phyloP scores from a whole-genome alignment of 2,113 vertebrate genomes.

The Platichthys stellatus region DNA sequence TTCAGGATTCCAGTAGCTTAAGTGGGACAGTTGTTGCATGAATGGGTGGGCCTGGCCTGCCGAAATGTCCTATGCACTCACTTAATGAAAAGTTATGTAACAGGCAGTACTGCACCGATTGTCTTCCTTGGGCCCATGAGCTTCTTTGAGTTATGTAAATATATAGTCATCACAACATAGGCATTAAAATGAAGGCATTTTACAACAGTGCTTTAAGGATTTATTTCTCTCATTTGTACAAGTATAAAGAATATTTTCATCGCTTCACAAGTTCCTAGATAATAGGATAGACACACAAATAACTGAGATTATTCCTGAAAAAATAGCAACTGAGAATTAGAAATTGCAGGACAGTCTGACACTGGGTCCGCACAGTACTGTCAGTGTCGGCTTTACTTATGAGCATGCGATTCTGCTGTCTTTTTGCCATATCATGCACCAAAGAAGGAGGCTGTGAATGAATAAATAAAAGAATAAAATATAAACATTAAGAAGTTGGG shows the following conservation, averaged over 20 bases:
- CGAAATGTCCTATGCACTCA: not conserved
- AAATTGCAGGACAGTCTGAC: not conserved
- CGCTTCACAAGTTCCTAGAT: not conserved
- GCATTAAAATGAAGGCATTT: not conserved
- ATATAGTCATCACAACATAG: conserved; percentile 13
- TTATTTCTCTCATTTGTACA: not conserved
- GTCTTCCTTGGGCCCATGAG: not conserved
- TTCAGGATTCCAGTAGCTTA: conserved; percentile 26
- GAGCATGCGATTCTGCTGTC: too few species aligned
- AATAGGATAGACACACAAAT: not conserved
- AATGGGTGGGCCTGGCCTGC: not conserved
- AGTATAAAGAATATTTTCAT: not conserved
- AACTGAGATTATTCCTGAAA: not conserved
- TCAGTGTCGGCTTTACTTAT: not conserved
- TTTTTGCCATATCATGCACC: too few species aligned
- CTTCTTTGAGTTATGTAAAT: conserved; percentile 25
- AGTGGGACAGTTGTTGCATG: conserved; percentile 47
- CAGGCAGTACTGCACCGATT: conserved; percentile 17
- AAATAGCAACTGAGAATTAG: not conserved
- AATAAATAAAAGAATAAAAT: not conserved
- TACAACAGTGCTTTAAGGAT: not conserved
- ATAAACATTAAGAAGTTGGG: too few species aligned
- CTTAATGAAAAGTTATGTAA: conserved; percentile 35
- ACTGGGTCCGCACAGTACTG: not conserved
- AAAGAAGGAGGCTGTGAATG: too few species aligned